Conservation (phyloP, 2,888 invertebrate species). For the Cyclophora punctaria region DNA sequence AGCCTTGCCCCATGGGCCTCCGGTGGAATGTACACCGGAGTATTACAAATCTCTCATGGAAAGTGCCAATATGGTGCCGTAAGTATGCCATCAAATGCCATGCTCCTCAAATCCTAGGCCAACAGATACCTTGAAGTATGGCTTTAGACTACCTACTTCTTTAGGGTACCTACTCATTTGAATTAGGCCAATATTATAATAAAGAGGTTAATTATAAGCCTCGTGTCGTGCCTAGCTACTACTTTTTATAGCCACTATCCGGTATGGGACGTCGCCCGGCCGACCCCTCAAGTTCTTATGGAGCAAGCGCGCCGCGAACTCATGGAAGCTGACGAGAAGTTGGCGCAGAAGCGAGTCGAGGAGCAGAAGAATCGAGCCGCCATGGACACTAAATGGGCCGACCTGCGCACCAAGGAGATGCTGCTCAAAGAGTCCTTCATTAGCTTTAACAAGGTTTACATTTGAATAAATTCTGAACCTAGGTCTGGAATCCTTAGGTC, state of each 20-base stretch:
- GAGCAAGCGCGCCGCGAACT: slow-evolving; percentile 72
- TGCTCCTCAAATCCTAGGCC: not conserved
- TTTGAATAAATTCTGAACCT: too few species aligned
- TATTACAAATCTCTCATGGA: slow-evolving; percentile 73
- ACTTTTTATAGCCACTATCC: slow-evolving; percentile 68
- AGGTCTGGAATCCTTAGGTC: too few species aligned
- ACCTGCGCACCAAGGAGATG: slow-evolving; percentile 68
- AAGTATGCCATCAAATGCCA: slow-evolving; percentile 21
- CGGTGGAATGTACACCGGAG: slow-evolving; percentile 67
- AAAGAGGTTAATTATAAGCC: not conserved
- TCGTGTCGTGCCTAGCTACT: not conserved
- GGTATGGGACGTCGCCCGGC: slow-evolving; percentile 76
- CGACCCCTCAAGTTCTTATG: slow-evolving; percentile 71
- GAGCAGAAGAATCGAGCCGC: slow-evolving; percentile 47
- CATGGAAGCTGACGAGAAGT: slow-evolving; percentile 62
- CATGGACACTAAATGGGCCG: slow-evolving; percentile 74
- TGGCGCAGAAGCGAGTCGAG: slow-evolving; percentile 58
- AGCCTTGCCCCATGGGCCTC: slow-evolving; percentile 64
- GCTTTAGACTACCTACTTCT: not conserved
- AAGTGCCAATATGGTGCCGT: slow-evolving; percentile 66
- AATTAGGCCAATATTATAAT: too few species aligned
- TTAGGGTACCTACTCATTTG: not conserved
- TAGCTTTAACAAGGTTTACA: slow-evolving; percentile 73
- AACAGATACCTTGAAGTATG: not conserved
- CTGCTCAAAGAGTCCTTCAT: slow-evolving; percentile 74